phyloP scores from a whole-genome alignment of 1,140 invertebrate species.

The Zaprionus inermis region DNA sequence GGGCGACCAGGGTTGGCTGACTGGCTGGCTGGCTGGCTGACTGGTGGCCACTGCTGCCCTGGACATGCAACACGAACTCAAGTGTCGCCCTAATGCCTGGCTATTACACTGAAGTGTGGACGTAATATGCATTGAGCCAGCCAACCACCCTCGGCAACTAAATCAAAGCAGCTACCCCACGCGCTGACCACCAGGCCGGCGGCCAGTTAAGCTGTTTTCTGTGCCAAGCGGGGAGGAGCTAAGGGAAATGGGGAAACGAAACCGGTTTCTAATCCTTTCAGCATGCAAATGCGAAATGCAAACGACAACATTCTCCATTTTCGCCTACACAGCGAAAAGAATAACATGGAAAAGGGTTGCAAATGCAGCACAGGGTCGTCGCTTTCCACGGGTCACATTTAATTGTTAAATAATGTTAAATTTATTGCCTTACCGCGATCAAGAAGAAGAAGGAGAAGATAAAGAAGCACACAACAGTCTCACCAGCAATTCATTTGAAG shows the following conservation, averaged over 20 bases:
- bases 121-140: constrained; percentile 30
- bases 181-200: constrained; percentile 41
- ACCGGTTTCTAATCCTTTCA: constrained; percentile 56
- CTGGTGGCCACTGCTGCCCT: constrained; percentile 45
- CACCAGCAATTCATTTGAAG: background rate
- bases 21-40: background rate
- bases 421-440: constrained; percentile 11
- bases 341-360: constrained; percentile 21
- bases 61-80: constrained; percentile 59
- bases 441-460: background rate
- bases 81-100: constrained; percentile 52
- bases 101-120: constrained; percentile 41
- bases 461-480: background rate
- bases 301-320: constrained; percentile 33
- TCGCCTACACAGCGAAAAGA: constrained; percentile 36
- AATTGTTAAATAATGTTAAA: constrained; percentile 23
- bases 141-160: constrained; percentile 34
- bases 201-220: constrained; percentile 38
- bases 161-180: constrained; percentile 37
- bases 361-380: constrained; percentile 27
- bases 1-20: background rate
- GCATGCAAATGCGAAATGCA: constrained; percentile 43
- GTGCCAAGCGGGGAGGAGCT: constrained; percentile 12
- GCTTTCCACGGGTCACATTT: constrained; percentile 18
- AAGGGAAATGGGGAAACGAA: constrained; percentile 15